Conservation (phyloP, 1,140 invertebrate genomes). For the Papilio glaucus region DNA sequence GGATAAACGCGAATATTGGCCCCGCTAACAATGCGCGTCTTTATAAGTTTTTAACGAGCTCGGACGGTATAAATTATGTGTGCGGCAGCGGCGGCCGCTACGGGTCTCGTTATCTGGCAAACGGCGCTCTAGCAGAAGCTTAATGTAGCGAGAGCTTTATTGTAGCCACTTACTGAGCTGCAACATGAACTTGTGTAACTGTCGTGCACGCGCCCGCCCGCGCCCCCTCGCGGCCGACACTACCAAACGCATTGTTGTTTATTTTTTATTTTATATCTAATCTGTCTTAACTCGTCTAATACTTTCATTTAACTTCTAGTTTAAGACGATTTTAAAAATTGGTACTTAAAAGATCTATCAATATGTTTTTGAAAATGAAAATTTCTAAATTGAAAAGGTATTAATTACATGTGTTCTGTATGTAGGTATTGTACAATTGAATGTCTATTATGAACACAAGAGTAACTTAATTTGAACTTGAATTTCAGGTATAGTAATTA, state of each 20-base stretch:
- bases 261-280: background rate
- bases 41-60: constrained; percentile 84
- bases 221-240: background rate
- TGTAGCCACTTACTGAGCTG: constrained; percentile 77
- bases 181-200: constrained; percentile 54
- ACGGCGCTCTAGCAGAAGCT: constrained; percentile 79
- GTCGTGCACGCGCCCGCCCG: constrained; percentile 33
- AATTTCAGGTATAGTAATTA: no score
- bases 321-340: no score
- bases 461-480: no score
- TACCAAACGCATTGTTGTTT: background rate
- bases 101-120: constrained; percentile 81
- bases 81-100: constrained; percentile 59
- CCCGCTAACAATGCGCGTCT: constrained; percentile 81
- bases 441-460: no score
- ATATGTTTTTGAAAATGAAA: no score
- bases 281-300: no score
- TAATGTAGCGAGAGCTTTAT: constrained; percentile 82
- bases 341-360: no score
- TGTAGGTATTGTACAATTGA: no score
- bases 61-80: constrained; percentile 81
- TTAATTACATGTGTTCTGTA: no score
- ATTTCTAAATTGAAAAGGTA: no score
- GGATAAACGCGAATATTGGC: constrained; percentile 78
- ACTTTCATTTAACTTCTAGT: no score